Base-by-base conservation (phyloP, 1,140 invertebrate genomes). In the Drosophila eugracilis region DNA sequence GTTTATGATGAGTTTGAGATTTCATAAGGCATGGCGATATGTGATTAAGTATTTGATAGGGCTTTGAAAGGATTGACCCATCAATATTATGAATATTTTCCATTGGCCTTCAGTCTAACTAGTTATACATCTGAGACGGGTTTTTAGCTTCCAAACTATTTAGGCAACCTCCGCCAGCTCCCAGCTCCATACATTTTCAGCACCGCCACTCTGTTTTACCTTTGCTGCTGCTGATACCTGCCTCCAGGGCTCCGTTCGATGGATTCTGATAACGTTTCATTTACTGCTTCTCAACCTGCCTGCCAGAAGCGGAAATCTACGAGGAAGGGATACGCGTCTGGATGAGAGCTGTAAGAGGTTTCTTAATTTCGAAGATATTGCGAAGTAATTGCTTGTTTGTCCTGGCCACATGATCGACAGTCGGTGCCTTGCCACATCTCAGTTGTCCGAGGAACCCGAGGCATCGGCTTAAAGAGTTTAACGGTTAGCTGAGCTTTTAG, bases 381-480 rank as follows among this genome's bases (percentile, higher is more conserved):
- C 60, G 37, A 60, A 79, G 59, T 79, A 85, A 84, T 85, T 76
- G 57, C 60, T 53, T 76, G 72, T 65, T 73, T 79, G 41, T 45
- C 26, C 19, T 45, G 57, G 17, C 12, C 63, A 71, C 21, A 42
- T 17, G n/a, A 47, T 50, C 30, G 69, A 37, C 53, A 55, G 57
- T 52, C 42, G 4, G 19, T 26, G 44, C 52, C 53, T 17, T 22
- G 36, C 6, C 32, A 50, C 28, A 42, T 30, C 9, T 53, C 24
- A 44, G 50, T n/a, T 28, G 41, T n/a, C n/a, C n/a, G n/a, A n/a
- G n/a, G 30, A 45, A 54, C 1, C 14, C 34, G 39, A 67, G 28
- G 32, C 37, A 15, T 30, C 17, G 21, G 19, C n/a, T 39, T 30
- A 49, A 58, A 42, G 80, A 83, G 65, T 60, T 78, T 75, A 52